Evolutionary conservation across 2,113 vertebrate genomes (phyloP), one percentile per base, ranked within the genome.

Genomic region (Uropsilus gracilis): DNA sequence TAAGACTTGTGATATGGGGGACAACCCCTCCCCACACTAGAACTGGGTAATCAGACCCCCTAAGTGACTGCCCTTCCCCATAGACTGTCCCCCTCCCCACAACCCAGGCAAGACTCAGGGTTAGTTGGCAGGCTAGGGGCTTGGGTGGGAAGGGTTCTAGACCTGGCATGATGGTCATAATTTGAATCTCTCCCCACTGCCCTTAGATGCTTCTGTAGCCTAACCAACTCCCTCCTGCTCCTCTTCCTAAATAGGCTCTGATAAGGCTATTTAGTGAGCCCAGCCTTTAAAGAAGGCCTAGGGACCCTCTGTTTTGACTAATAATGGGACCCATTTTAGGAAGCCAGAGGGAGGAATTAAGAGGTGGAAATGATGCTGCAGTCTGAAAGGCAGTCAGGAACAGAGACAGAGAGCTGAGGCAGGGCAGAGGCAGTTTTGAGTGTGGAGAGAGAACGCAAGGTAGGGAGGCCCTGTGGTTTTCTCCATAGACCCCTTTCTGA

Each of bases 21-120:
- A 66, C 4, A 0, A 2, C 0, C 13, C 22, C 1, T 16, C 30
- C 5, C 55, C 48, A 53, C 30, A 1, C 20, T 55, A 46, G 37
- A 81, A 30, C n/a, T 46, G 57, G 46, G 85, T 32, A 26, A 26
- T 66, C 32, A 32, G 32, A 66, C 68, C 12, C 46, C 63, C 64
- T 86, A 50, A n/a, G 78, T 13, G 37, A 39, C 86, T 92, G 26
- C 32, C 8, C 44, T 82, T 75, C 9, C 34, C 46, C 76, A 71
- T 32, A 9, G 20, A 18, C 68, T 30, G 5, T 46, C 9, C 5
- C 88, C 5, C 5, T 90, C 5, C 9, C 46, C 50, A 39, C 32
- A 66, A 20, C 18, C 34, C 30, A 30, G 63, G 13, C 30, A 42
- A 53, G 77, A 34, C 32, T 48, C 24, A 44, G 17, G 89, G 57